Evolutionary conservation across 2,888 invertebrate genomes (phyloP).

Genomic region (Automeris io): DNA sequence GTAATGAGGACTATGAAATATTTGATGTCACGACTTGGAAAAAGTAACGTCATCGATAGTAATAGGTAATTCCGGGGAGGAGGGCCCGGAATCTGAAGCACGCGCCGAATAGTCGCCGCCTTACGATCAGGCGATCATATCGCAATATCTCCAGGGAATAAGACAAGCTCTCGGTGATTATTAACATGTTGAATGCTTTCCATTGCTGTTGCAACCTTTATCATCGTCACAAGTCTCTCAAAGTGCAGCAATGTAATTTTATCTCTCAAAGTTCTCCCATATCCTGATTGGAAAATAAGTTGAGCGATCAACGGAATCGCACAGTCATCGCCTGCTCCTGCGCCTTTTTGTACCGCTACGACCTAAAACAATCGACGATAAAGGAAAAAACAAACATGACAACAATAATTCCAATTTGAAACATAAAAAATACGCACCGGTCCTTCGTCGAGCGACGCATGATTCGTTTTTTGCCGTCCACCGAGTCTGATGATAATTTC

Average conservation of each 20-base stretch:
- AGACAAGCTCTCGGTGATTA: not conserved
- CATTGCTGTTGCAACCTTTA: conserved; percentile 28
- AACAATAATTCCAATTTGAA: conserved; percentile 59
- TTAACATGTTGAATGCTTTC: conserved; percentile 21
- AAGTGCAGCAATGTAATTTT: conserved; percentile 31
- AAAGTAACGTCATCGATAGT: conserved; percentile 66
- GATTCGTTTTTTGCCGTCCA: conserved; percentile 64
- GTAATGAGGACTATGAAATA: conserved; percentile 60
- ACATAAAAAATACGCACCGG: conserved; percentile 57
- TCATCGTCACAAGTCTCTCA: not conserved
- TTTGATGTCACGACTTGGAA: conserved; percentile 48
- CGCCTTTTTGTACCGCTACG: conserved; percentile 43
- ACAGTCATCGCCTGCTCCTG: conserved; percentile 64
- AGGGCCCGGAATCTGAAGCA: conserved; percentile 63
- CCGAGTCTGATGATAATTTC: conserved; percentile 72
- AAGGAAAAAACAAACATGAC: conserved; percentile 51
- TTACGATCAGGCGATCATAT: conserved; percentile 50
- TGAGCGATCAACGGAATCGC: conserved; percentile 42
- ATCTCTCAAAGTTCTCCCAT: conserved; percentile 3
- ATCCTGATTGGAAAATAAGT: conserved; percentile 13
- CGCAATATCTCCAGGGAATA: conserved; percentile 59
- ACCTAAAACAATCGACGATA: conserved; percentile 64
- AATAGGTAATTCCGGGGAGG: conserved; percentile 64
- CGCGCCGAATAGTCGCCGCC: conserved; percentile 61
- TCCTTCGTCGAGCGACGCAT: conserved; percentile 42